These are phyloP conservation scores for Hydrolagus affinis DNA, from an alignment of 2,113 vertebrate species.

Conservation along the genomic window DNA sequence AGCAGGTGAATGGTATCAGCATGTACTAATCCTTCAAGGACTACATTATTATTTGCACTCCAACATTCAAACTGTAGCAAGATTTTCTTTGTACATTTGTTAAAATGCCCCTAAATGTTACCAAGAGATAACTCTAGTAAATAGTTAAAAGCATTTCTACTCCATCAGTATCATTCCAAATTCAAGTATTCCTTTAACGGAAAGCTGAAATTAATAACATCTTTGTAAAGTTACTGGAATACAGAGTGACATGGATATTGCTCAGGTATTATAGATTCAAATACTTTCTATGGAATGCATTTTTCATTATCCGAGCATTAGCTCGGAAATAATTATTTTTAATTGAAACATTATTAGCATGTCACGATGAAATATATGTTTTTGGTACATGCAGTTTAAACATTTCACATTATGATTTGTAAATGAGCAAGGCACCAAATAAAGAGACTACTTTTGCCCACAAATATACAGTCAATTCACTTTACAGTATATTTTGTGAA, in stretches of 20 bases:
- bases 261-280: background rate
- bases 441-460: background rate
- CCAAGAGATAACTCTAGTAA: constrained; percentile 16
- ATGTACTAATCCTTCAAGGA: background rate
- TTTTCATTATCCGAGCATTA: too few relatives aligned
- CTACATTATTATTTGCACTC: background rate
- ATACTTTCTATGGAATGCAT: background rate
- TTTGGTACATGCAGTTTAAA: background rate
- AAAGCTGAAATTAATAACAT: constrained; percentile 3
- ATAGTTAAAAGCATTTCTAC: background rate
- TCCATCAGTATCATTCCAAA: background rate
- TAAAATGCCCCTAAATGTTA: background rate
- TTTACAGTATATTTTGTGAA: too few relatives aligned
- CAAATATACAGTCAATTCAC: too few relatives aligned
- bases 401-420: background rate
- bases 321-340: background rate
- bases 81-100: background rate
- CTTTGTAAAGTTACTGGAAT: background rate
- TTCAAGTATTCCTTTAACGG: constrained; percentile 1
- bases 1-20: background rate
- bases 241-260: background rate
- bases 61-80: background rate
- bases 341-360: background rate
- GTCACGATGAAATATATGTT: background rate
- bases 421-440: background rate